A percentile compares a stretch with the other conserved stretches of the same genome.
Evolutionary conservation across 2,888 invertebrate species (phyloP).

Genomic region (Glaucopsyche alexis): DNA sequence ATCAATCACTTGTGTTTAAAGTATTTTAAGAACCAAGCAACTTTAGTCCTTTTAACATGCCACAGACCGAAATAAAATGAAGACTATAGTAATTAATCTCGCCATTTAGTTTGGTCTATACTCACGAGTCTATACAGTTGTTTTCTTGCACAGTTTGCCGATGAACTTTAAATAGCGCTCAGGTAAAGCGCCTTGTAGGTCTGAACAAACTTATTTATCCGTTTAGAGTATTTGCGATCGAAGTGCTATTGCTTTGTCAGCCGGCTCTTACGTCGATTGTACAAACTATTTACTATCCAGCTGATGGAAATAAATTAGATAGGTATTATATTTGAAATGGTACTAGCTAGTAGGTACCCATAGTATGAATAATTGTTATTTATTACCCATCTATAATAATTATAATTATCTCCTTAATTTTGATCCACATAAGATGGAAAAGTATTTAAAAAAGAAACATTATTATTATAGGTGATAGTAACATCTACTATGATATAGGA

Average conservation of each 20-base stretch:
- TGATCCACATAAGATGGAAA: no score
- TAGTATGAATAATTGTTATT: not conserved
- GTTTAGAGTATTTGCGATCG: constrained; percentile 68
- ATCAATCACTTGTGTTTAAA: not conserved
- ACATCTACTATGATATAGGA: not conserved
- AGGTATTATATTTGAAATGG: not conserved
- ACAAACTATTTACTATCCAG: constrained; percentile 27
- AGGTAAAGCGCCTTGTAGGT: constrained; percentile 47
- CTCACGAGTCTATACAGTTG: not conserved
- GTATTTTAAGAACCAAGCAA: not conserved
- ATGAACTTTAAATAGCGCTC: constrained; percentile 41
- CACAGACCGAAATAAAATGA: not conserved
- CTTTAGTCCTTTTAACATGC: not conserved
- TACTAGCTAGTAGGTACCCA: not conserved
- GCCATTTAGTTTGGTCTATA: constrained; percentile 3
- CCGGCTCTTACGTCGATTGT: constrained; percentile 38
- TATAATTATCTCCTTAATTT: not conserved
- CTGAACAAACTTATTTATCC: constrained; percentile 72
- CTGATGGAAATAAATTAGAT: not conserved
- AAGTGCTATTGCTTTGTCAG: constrained; percentile 61
- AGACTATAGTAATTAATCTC: not conserved
- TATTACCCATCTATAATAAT: no score
- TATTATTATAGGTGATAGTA: not conserved
- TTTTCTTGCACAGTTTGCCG: constrained; percentile 9
- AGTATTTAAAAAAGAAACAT: not conserved